phyloP scores from a whole-genome alignment of 2,888 invertebrate genomes.

The Cryptus viduatorius region DNA sequence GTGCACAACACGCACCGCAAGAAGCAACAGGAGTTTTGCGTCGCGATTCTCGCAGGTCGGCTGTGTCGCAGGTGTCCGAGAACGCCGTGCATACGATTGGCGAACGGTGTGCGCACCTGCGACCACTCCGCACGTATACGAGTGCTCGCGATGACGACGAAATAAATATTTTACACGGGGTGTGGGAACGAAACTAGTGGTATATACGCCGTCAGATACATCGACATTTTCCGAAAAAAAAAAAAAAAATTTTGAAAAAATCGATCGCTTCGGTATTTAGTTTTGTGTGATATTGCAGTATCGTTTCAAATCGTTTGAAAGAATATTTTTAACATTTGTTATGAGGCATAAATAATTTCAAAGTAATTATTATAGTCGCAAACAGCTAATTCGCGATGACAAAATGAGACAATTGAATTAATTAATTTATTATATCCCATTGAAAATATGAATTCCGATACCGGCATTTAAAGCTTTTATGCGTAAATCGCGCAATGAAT shows the following conservation, averaged over 20 bases:
- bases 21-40: constrained; percentile 31
- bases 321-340: neutral
- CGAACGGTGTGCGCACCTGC: constrained; percentile 46
- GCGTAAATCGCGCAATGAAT: no score
- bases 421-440: no score
- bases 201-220: constrained; percentile 2
- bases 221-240: constrained; percentile 33
- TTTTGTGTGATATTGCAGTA: neutral
- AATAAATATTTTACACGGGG: constrained; percentile 4
- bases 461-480: no score
- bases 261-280: neutral
- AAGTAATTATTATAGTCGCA: neutral
- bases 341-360: neutral
- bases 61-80: constrained; percentile 52
- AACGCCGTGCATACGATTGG: constrained; percentile 38
- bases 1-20: constrained; percentile 37
- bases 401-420: neutral
- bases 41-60: constrained; percentile 16
- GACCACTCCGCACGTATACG: constrained; percentile 10
- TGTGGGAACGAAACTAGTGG: constrained; percentile 29
- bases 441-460: no score
- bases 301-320: neutral
- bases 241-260: constrained; percentile 21
- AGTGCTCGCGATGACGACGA: constrained; percentile 38
- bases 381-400: neutral